These are phyloP conservation scores for Bombus fervidus DNA, from an alignment of 1,140 invertebrate species.

Conservation along the genomic window DNA sequence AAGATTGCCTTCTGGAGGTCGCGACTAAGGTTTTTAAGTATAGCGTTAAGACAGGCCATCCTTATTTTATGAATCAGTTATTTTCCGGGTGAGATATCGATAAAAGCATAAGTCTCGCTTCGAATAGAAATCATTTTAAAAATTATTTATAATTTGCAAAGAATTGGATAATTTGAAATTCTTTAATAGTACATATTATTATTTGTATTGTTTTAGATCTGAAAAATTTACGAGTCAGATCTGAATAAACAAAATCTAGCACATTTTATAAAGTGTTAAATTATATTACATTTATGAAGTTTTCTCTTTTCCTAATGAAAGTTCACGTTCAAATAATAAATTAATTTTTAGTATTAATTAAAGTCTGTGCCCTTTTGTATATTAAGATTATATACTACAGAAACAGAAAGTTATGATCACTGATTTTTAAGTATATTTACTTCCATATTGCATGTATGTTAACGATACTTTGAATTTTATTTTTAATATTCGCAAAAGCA, in stretches of 20 bases:
- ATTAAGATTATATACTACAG: no score
- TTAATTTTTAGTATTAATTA: neutral
- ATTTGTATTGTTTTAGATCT: neutral
- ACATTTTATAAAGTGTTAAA: neutral
- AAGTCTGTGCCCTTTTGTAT: no score
- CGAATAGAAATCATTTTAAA: neutral
- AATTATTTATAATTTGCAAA: no score
- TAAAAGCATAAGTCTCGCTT: neutral
- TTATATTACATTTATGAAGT: neutral
- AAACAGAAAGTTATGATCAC: no score
- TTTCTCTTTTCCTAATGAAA: neutral
- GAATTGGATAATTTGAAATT: neutral
- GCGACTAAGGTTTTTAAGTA: slow-evolving; percentile 79
- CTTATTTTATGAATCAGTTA: slow-evolving; percentile 83
- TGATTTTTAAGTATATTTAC: no score
- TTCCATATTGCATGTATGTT: neutral
- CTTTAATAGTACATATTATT: no score
- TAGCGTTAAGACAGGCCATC: slow-evolving; percentile 84
- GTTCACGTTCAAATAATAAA: neutral
- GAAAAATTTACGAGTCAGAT: neutral
- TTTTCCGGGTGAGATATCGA: slow-evolving; percentile 78
- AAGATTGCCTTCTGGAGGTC: slow-evolving; percentile 76
- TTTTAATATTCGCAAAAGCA: neutral
- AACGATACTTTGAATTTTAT: neutral
- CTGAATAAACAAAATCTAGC: neutral